Conservation (phyloP, 2,113 vertebrate species). For the Ondatra zibethicus region DNA sequence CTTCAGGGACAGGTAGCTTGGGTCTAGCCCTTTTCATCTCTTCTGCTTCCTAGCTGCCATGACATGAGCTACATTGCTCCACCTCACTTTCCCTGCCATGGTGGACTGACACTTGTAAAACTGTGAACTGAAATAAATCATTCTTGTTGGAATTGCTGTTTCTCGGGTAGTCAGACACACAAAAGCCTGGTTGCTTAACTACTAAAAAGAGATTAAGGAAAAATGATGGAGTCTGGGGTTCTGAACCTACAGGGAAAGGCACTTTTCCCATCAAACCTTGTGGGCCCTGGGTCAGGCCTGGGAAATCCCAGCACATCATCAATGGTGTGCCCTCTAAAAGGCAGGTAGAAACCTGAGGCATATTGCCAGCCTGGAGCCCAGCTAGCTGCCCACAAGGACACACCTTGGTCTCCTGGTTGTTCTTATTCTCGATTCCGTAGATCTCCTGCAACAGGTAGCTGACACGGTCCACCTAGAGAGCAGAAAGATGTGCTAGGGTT, state of each 20-base stretch:
- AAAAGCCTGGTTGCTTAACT: background rate
- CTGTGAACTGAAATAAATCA: background rate
- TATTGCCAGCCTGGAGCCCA: rapidly evolving
- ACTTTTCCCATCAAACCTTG: background rate
- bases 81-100: background rate
- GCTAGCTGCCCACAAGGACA: background rate
- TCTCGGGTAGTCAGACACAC: background rate
- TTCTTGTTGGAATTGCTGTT: background rate
- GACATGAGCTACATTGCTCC: too few relatives aligned
- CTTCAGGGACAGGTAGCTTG: background rate
- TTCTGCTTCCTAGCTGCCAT: background rate
- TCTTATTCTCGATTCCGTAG: conserved; percentile 99
- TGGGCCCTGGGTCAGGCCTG: background rate
- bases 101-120: background rate
- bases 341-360: background rate
- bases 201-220: background rate
- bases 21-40: background rate
- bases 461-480: conserved; percentile 95
- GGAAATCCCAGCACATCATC: background rate
- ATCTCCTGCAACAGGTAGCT: conserved; percentile 99
- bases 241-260: background rate
- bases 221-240: background rate
- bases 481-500: background rate
- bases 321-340: rapidly evolving
- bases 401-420: conserved; percentile 99